Percentiles rank a stretch among this genome's conserved stretches.
Evolutionary conservation across 2,113 vertebrate species (phyloP).

Genomic region (Halcyon senegalensis): DNA sequence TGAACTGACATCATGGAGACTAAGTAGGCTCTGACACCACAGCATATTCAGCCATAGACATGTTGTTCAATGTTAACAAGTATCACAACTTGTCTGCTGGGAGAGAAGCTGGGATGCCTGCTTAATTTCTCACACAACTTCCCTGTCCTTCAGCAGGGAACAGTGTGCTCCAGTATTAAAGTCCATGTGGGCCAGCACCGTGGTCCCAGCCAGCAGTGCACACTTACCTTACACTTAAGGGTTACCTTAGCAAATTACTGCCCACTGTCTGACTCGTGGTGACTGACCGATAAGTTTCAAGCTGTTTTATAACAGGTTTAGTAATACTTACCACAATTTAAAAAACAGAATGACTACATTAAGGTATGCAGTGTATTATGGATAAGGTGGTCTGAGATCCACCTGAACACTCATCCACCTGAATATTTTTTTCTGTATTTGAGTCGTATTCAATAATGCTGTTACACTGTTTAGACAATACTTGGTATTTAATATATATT

Average conservation of each 20-base stretch:
- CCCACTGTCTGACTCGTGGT: rapidly evolving
- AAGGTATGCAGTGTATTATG: not conserved
- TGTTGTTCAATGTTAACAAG: not conserved
- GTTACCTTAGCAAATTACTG: not conserved
- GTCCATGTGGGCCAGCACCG: rapidly evolving
- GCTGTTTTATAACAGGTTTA: not conserved
- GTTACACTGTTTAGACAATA: not conserved
- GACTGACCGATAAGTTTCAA: rapidly evolving
- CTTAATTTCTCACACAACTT: rapidly evolving
- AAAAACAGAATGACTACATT: not conserved
- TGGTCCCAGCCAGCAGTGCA: rapidly evolving
- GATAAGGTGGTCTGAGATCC: not conserved
- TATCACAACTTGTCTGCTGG: not conserved
- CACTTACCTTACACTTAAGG: too few species aligned
- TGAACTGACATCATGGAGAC: rapidly evolving
- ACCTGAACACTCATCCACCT: not conserved
- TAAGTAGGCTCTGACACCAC: not conserved
- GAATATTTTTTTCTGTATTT: not conserved
- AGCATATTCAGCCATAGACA: rapidly evolving
- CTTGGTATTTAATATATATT: not conserved
- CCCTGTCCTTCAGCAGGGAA: not conserved
- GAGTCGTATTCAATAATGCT: not conserved
- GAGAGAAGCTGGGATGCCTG: not conserved
- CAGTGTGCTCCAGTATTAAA: not conserved
- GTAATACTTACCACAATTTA: not conserved